Base-by-base conservation (phyloP, 2,888 invertebrate species). In the Formica aserva region DNA sequence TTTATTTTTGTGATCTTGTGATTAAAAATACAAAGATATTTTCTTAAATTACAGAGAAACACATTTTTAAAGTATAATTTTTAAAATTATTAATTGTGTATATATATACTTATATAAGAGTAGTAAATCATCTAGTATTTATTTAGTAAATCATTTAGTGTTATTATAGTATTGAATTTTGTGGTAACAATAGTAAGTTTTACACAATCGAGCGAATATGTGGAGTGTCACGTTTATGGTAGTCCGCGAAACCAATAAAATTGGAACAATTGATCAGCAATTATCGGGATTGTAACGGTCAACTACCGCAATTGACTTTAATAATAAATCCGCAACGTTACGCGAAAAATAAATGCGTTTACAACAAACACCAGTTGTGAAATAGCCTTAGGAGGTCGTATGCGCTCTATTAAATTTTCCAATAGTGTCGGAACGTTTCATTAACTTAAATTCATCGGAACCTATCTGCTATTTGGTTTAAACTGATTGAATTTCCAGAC, bases 341-440 rank as follows among this genome's bases (percentile, higher is more conserved):
- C 22, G 62, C 52, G 48, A 66, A 35, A 65, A 80, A 78, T 66
- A 65, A 22, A 48, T 66, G 71, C 63, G 82, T 63, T 60, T 57
- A 38, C 66, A 76, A 72, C 71, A 75, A 67, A 83, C 62, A 82
- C 74, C 62, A 66, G 78, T 78, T 75, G 55, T 57, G 74, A 88
- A 88, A 88, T 88, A 85, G 71, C 85, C 82, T 32, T 66, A 11
- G 71, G 66, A 81, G 84, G 77, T 84, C 82, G 66, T 38, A 72
- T 57, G 62, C 52, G 65, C 83, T 86, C 76, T 86, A 88, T 88
- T 88, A 88, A 88, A 88, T 88, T 88, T 87, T 69, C 87, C 82
- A 41, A 71, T 86, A 82, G 78, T 74, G 66, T 72, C 22, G 76
- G 87, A 87, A 83, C 88, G 87, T 88, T 88, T 88, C 89, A 87